Percentiles rank a stretch among this genome's conserved stretches.
Conservation (phyloP, 1,140 invertebrate genomes). For the Centruroides sculpturatus region DNA sequence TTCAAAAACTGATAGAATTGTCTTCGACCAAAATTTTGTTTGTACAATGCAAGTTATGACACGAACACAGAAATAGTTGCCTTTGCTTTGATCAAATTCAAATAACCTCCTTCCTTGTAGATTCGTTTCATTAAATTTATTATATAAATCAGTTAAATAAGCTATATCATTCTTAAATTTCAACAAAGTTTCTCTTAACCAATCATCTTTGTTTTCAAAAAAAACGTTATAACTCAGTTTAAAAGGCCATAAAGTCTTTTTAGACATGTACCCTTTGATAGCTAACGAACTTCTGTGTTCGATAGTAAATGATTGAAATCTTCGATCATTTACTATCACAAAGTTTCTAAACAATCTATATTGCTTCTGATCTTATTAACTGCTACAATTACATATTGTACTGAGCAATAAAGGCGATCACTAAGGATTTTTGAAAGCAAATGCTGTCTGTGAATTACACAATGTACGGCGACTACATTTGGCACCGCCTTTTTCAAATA, state of each 20-base stretch:
- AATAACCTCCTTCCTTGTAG: conserved; percentile 12
- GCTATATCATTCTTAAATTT: conserved; percentile 9
- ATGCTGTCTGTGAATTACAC: conserved; percentile 15
- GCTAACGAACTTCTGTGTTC: not conserved
- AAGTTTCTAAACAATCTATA: conserved; percentile 14
- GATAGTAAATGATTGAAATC: conserved; percentile 14
- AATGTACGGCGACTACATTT: conserved; percentile 14
- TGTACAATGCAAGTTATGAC: conserved; percentile 9
- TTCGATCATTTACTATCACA: conserved; percentile 17
- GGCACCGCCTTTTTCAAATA: conserved; percentile 22
- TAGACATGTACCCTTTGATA: conserved; percentile 15
- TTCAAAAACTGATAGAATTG: conserved; percentile 1
- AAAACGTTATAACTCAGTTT: conserved; percentile 6
- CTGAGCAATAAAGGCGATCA: conserved; percentile 12
- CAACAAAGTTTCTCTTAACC: not conserved
- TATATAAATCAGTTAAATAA: conserved; percentile 12
- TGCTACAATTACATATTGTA: conserved; percentile 14
- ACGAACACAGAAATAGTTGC: conserved; percentile 11
- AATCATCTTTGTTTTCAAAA: not conserved
- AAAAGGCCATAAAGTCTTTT: conserved; percentile 13
- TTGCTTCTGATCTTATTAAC: conserved; percentile 12
- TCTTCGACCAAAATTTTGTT: conserved; percentile 2
- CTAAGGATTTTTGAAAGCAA: conserved; percentile 15
- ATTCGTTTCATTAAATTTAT: conserved; percentile 15
- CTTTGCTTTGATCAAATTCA: conserved; percentile 15